A percentile compares a stretch with the other conserved stretches of the same genome.
phyloP scores from a whole-genome alignment of 2,888 invertebrate genomes.

The Cephalotes varians region DNA sequence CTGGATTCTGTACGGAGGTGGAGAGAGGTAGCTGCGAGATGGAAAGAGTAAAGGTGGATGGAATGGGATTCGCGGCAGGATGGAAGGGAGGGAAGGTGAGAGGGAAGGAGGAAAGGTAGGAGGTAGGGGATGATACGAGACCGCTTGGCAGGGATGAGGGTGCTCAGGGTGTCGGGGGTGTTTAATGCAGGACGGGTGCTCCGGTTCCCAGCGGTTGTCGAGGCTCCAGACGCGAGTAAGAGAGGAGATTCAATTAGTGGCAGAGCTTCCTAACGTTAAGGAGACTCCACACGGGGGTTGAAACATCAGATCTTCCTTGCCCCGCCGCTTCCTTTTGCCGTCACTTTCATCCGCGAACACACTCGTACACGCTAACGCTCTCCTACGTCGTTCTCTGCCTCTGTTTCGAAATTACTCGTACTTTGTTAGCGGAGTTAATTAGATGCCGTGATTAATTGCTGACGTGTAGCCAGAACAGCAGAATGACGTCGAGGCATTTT shows the following conservation, averaged over 20 bases:
- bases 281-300: constrained; percentile 80
- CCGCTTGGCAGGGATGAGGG: constrained; percentile 81
- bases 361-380: constrained; percentile 42
- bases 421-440: constrained; percentile 62
- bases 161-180: constrained; percentile 84
- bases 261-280: constrained; percentile 85
- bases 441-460: constrained; percentile 53
- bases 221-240: constrained; percentile 84
- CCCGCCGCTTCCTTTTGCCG: constrained; percentile 2
- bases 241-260: constrained; percentile 85
- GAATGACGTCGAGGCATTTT: constrained; percentile 1
- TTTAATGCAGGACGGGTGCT: constrained; percentile 85
- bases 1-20: constrained; percentile 33
- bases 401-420: constrained; percentile 48
- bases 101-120: constrained; percentile 58
- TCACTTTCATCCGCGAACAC: constrained; percentile 13
- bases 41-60: constrained; percentile 56
- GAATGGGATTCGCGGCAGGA: constrained; percentile 54
- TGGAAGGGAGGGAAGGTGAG: constrained; percentile 63
- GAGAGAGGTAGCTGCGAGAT: constrained; percentile 27
- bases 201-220: constrained; percentile 85
- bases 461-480: constrained; percentile 30
- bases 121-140: constrained; percentile 69
- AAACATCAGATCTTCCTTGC: constrained; percentile 53
- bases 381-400: constrained; percentile 28